phyloP scores from a whole-genome alignment of 2,888 invertebrate species.

The Xanthorhoe designata region DNA sequence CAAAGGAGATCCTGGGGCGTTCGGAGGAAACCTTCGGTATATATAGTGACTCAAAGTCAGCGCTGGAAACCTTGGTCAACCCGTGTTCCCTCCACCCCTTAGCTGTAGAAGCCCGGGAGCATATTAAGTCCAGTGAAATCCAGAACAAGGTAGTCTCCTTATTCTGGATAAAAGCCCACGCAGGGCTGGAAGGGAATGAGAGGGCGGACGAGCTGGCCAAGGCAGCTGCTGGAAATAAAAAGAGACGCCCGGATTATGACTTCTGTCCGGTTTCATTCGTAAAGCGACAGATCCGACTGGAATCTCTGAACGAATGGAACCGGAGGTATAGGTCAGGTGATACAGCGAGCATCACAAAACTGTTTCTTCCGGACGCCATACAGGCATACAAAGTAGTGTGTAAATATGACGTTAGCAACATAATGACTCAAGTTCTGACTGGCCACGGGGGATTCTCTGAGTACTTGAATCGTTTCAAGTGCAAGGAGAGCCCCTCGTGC shows the following conservation, averaged over 20 bases:
- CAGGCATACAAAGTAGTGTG: too few relatives aligned
- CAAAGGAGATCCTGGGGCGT: background rate
- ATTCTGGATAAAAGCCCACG: constrained; percentile 5
- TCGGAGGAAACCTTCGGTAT: background rate
- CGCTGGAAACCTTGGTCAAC: constrained; percentile 1
- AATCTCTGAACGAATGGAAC: too few relatives aligned
- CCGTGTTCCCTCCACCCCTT: background rate
- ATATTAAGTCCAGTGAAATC: background rate
- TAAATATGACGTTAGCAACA: background rate
- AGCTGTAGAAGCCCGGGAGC: background rate
- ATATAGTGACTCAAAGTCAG: too few relatives aligned
- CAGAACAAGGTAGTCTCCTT: background rate
- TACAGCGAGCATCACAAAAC: too few relatives aligned
- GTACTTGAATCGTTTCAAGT: background rate
- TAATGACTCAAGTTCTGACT: background rate
- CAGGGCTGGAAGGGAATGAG: constrained; percentile 3
- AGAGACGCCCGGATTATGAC: too few relatives aligned
- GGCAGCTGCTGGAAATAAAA: background rate
- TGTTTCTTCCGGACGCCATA: too few relatives aligned
- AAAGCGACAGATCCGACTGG: too few relatives aligned
- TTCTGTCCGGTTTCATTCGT: too few relatives aligned
- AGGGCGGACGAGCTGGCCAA: constrained; percentile 2
- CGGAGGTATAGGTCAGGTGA: too few relatives aligned
- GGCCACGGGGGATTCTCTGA: background rate
- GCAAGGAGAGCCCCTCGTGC: constrained; percentile 18